phyloP scores from a whole-genome alignment of 2,888 invertebrate species.

The Oxytorus armatus region DNA sequence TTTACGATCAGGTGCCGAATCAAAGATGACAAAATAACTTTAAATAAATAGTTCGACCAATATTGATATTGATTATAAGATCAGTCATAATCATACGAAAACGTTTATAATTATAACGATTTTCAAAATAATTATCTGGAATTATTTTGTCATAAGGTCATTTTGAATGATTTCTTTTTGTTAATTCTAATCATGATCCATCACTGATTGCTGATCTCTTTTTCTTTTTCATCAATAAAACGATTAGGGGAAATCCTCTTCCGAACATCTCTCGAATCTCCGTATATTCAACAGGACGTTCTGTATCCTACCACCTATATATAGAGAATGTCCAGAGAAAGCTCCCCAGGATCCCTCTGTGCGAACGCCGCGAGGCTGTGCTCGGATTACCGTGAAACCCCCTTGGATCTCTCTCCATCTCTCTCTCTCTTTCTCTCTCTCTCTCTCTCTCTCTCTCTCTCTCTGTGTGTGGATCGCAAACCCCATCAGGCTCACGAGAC shows the following conservation, averaged over 20 bases:
- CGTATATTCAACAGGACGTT: constrained; percentile 24
- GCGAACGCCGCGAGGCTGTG: constrained; percentile 31
- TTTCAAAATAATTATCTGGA: background rate
- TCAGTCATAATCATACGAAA: too few relatives aligned
- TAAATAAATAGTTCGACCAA: background rate
- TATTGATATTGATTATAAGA: background rate
- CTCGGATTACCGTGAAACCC: constrained; percentile 49
- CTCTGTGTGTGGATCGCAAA: background rate
- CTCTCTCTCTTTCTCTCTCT: constrained; percentile 1
- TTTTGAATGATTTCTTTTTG: too few relatives aligned
- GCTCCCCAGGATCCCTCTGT: constrained; percentile 36
- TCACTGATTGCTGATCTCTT: too few relatives aligned
- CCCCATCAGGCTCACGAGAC: constrained; percentile 7
- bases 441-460: background rate
- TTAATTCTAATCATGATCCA: too few relatives aligned
- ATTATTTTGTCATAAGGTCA: background rate
- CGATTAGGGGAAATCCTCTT: constrained; percentile 10
- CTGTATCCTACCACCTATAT: constrained; percentile 4
- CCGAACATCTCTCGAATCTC: constrained; percentile 7
- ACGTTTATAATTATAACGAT: background rate
- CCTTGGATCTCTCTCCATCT: constrained; percentile 31
- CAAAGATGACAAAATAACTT: too few relatives aligned
- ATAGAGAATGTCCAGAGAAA: constrained; percentile 23
- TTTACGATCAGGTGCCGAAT: too few relatives aligned
- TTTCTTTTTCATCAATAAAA: constrained; percentile 1